Evolutionary conservation across 2,888 invertebrate genomes (phyloP).

Genomic region (Eudemis profundana): DNA sequence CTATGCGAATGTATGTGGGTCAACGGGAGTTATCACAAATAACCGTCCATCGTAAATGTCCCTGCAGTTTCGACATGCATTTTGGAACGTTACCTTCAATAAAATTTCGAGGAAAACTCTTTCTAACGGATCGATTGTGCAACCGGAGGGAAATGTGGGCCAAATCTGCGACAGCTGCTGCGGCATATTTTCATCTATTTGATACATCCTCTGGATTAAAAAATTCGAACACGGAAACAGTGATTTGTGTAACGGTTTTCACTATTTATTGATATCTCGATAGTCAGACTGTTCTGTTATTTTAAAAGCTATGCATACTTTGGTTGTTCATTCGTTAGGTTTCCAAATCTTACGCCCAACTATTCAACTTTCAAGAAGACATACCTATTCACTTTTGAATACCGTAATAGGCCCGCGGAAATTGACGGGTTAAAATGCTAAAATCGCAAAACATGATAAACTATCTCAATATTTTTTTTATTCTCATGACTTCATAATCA

Average conservation of each 20-base stretch:
- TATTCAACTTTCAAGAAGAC: too few species aligned
- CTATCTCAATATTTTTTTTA: too few species aligned
- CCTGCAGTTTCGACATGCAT: conserved; percentile 62
- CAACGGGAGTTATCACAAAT: conserved; percentile 68
- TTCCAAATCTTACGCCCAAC: too few species aligned
- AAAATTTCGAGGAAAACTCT: conserved; percentile 54
- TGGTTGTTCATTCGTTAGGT: too few species aligned
- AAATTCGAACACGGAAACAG: conserved; percentile 39
- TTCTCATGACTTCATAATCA: too few species aligned
- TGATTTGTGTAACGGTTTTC: conserved; percentile 37
- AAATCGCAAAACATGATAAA: too few species aligned
- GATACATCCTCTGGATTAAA: conserved; percentile 36
- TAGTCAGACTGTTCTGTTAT: conserved; percentile 17
- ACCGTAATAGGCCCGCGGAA: too few species aligned
- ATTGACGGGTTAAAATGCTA: too few species aligned
- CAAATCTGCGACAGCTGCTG: conserved; percentile 42
- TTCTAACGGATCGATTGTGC: conserved; percentile 50
- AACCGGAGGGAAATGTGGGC: conserved; percentile 46
- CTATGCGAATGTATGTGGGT: conserved; percentile 76
- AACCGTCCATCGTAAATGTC: conserved; percentile 68
- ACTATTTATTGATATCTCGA: conserved; percentile 22
- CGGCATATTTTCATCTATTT: conserved; percentile 35
- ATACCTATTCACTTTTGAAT: too few species aligned
- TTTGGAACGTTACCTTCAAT: conserved; percentile 45
- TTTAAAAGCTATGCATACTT: neutral